These are phyloP conservation scores for Phrynocephalus versicolor DNA, from an alignment of 2,113 vertebrate species.

Conservation along the genomic window DNA sequence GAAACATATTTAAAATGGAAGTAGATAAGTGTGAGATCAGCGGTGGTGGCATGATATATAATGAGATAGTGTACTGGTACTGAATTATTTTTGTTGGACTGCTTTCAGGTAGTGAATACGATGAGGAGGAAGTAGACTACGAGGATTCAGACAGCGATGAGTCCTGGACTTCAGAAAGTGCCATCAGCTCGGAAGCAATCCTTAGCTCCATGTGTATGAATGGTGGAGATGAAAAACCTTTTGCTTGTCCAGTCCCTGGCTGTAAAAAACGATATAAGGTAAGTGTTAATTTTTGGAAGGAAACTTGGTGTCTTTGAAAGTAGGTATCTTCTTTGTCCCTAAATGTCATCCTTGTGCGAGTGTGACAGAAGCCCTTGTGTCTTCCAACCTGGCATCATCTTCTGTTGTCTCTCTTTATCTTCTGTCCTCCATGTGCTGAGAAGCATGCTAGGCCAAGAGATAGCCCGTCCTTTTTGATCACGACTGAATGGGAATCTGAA, in stretches of 20 bases:
- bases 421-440: background rate
- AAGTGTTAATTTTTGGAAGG: conserved; percentile 9
- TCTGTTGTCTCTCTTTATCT: background rate
- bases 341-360: background rate
- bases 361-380: background rate
- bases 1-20: conserved; percentile 22
- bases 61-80: background rate
- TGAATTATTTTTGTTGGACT: conserved; percentile 43
- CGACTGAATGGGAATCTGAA: background rate
- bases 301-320: background rate
- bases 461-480: background rate
- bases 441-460: background rate
- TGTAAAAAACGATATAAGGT: conserved; percentile 99
- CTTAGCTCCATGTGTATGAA: conserved; percentile 99
- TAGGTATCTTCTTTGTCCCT: background rate
- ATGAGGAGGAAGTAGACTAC: conserved; percentile 96
- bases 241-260: conserved; percentile 96
- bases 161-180: conserved; percentile 98
- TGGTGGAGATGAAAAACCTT: conserved; percentile 96
- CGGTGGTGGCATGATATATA: conserved; percentile 21
- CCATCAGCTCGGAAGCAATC: conserved; percentile 97
- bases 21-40: conserved; percentile 46
- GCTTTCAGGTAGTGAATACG: conserved; percentile 91
- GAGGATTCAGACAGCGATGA: conserved; percentile 98
- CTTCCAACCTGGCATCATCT: background rate